These are phyloP conservation scores for Tetramorium bicarinatum DNA, from an alignment of 2,888 invertebrate genomes.

Conservation along the genomic window DNA sequence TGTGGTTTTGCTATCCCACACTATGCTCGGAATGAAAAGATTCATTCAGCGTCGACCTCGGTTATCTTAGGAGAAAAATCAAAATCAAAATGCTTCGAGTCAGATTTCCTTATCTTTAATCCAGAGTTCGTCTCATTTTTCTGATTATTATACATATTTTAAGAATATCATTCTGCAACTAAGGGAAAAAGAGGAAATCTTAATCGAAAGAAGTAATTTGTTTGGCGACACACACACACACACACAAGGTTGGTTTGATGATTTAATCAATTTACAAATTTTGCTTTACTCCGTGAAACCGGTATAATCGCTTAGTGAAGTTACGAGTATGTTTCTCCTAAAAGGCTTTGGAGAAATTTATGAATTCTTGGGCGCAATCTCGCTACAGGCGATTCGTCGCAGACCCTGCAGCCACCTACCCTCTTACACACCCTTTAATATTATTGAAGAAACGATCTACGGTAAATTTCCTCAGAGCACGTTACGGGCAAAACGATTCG, in stretches of 20 bases:
- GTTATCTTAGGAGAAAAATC: constrained; percentile 37
- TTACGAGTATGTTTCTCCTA: constrained; percentile 9
- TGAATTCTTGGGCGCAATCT: constrained; percentile 49
- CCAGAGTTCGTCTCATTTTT: not conserved
- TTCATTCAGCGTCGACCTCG: constrained; percentile 26
- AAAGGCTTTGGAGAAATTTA: constrained; percentile 54
- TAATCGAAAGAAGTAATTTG: not conserved
- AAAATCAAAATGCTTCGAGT: not conserved
- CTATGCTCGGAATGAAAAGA: constrained; percentile 39
- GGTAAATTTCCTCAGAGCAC: constrained; percentile 30
- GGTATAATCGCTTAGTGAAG: constrained; percentile 29
- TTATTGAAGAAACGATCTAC: constrained; percentile 47
- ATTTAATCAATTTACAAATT: constrained; percentile 45
- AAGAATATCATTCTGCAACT: not conserved
- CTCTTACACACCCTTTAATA: constrained; percentile 15
- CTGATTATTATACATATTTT: not conserved
- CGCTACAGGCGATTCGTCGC: constrained; percentile 37
- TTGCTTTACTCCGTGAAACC: not conserved
- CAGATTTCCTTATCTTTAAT: not conserved
- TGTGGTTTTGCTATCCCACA: constrained; percentile 37
- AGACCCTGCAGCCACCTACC: constrained; percentile 4
- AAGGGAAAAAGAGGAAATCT: not conserved
- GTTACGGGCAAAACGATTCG: constrained; percentile 29
- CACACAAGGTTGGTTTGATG: not conserved
- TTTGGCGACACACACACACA: not conserved